Base-by-base conservation (phyloP, 2,888 invertebrate genomes). In the Pedicia rivosa region DNA sequence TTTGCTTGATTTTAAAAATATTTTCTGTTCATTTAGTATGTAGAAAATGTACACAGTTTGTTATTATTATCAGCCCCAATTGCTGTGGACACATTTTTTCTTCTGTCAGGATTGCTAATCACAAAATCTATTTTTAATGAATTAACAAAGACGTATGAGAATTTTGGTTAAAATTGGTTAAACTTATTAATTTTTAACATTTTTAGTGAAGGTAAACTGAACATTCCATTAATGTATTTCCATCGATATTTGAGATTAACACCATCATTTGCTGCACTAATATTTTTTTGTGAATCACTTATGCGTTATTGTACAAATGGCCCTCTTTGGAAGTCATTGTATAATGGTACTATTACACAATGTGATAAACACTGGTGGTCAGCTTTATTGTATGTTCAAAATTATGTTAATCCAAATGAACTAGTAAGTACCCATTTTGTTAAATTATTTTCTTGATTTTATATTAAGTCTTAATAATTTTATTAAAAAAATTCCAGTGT, bases 21-120 rank as follows among this genome's bases (percentile, higher is more conserved):
- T 2, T 3, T 17, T 17, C 17, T 2, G 12, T 31, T 16, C 8
- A 20, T 32, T 15, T 17, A 40, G 40, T 40, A 33, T 37, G 9
- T 33, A 6, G 10, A 15, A 15, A 34, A 34, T 0, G 42, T 45
- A 1, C 46, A 40, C 12, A 33, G 45, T 1, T 43, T 46, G 13
- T 16, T 49, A 2, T 3, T 45, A 2, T 30, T 52, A 48, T 31
- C 64, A 50, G 67, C 54, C 47, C 22, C 60, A 0, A 52, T 67
- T 12, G 61, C 67, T 0, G 72, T 72, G 3, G 74, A 74, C 41
- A 68, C 71, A 0, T 74, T 74, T 47, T 68, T 74, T 43, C 46
- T 67, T 12, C 45, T 74, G 10, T 68, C 70, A 43, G 73, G 73
- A 2, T 47, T 73, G 15, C 53, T 73, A 0, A 56, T 64, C 2